Base-by-base conservation (phyloP, 1,140 invertebrate species). In the Armadillidium nasatum region DNA sequence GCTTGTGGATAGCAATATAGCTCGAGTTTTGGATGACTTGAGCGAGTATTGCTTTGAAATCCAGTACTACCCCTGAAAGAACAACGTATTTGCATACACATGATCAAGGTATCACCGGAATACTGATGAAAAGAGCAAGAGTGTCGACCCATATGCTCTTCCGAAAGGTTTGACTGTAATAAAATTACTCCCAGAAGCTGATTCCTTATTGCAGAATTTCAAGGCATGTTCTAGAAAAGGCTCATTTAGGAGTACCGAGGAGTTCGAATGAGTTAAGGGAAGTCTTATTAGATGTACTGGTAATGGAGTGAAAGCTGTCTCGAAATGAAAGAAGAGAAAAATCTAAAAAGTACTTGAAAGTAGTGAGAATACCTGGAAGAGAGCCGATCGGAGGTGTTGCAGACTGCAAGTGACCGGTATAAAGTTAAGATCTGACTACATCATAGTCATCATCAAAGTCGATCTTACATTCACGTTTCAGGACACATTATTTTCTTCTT, bases 1-100 rank as follows among this genome's bases (percentile, higher is more conserved):
- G 50, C 10, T 72, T 23, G 71, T 72, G n/a, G 44, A 46, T 10
- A 45, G 43, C n/a, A 43, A 22, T 0, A 4, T 72, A 46, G 71
- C 71, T 23, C 44, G 71, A 2, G 50, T 46, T 3, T 43, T 72
- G n/a, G 33, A 72, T 7, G 71, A 72, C n/a, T 72, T 72, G 10
- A 15, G 43, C 3, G 71, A 72, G 0, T 72, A 21, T 44, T 4
- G 13, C 13, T 44, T 72, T 44, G 71, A 44, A 3, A 72, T 72
- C 50, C 15, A 15, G n/a, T 44, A 72, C 43, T 43, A 45, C 21
- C 71, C 71, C 0, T 6, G 71, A 45, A 4, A 72, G n/a, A n/a
- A 19, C 0, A 72, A 72, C 43, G 44, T 22, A 1, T 43, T 46
- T 10, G 71, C 6, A 4, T 6, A 72, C 50, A 46, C 71, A 1